Base-by-base conservation (phyloP, 2,888 invertebrate species). In the Polymixis lichenea region DNA sequence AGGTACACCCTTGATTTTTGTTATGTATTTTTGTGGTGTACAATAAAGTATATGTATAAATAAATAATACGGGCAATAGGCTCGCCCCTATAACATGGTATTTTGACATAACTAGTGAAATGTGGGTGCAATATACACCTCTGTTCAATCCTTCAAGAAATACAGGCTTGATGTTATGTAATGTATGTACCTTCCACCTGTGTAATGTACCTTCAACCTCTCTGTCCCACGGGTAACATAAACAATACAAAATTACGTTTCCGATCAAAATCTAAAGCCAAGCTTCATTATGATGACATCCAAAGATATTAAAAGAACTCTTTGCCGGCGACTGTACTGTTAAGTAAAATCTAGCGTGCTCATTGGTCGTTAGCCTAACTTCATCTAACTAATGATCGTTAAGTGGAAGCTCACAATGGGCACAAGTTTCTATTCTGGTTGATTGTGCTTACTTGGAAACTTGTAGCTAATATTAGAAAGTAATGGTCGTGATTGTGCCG, bases 361-460 rank as follows among this genome's bases (percentile, higher is more conserved):
- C 53, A 79, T 74, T 68, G 77, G 69, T 77, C 80, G 74, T 88
- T 83, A 85, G 69, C n/a, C 73, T 75, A 72, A 80, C 65, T 77
- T 78, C 64, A 83, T 80, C 65, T 72, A 79, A 74, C 71, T 78
- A 85, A 83, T 83, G 79, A 83, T 78, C 69, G 74, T 82, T 83
- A 86, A 80, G 75, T 78, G 69, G 71, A 74, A 66, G 72, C 81
- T 78, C 78, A 80, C 77, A 83, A 85, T 85, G 71, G 73, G 60
- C 61, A 72, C 69, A 69, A 81, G 83, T 83, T 83, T 80, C 74
- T 86, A 81, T 82, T 82, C 71, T 61, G 38, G 77, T 72, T 62
- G 65, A 73, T 70, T 66, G 69, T 78, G 75, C 72, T 77, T 66
- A 77, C 71, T 80, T 66, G 68, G 69, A 60, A 80, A 76, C 72